phyloP scores from a whole-genome alignment of 2,113 vertebrate species.

The Raja brachyura region DNA sequence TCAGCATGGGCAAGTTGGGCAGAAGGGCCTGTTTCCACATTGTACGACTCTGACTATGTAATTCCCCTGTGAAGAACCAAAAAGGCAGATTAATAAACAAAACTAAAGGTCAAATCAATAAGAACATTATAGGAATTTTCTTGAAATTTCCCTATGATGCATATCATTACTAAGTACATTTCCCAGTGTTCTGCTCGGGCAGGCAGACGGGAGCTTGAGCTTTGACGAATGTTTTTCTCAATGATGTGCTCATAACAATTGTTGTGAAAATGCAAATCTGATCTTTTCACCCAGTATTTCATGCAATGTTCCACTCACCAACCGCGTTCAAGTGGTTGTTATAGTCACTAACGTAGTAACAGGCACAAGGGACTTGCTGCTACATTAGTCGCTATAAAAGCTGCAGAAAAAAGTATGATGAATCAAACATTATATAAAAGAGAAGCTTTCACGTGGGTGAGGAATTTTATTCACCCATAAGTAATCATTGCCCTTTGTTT shows the following conservation, averaged over 20 bases:
- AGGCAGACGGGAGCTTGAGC: not conserved
- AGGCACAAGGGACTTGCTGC: not conserved
- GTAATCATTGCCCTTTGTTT: not conserved
- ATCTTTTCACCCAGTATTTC: not conserved
- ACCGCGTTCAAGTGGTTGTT: not conserved
- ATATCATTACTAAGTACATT: not conserved
- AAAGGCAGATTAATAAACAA: not conserved
- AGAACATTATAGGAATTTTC: not conserved
- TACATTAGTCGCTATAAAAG: not conserved
- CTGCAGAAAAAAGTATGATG: not conserved
- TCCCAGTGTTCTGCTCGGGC: not conserved
- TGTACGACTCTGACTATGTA: too few relatives aligned
- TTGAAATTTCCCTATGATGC: not conserved
- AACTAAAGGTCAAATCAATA: not conserved
- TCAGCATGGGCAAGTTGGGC: too few relatives aligned
- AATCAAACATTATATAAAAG: not conserved
- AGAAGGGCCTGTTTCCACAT: too few relatives aligned
- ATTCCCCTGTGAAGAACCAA: not conserved
- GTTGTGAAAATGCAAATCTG: not conserved
- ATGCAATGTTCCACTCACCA: not conserved
- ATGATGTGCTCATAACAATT: not conserved
- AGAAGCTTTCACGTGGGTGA: not conserved
- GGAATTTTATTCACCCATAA: not conserved
- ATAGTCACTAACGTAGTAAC: not conserved
- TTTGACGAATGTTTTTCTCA: not conserved